Conservation (phyloP, 2,113 vertebrate genomes). For the Amia ocellicauda region DNA sequence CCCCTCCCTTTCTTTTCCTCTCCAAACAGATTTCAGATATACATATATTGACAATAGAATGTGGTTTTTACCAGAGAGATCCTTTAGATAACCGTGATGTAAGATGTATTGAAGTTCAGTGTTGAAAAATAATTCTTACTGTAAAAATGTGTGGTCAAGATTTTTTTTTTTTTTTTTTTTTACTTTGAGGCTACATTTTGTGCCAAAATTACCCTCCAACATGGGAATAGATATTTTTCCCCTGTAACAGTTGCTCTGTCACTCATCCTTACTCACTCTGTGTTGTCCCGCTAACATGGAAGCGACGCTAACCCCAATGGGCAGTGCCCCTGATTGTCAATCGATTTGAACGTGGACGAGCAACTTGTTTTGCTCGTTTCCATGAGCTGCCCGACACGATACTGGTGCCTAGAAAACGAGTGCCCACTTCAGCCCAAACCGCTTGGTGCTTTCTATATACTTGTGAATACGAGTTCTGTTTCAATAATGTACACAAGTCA, state of each 20-base stretch:
- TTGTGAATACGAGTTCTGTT: constrained; percentile 7
- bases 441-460: background rate
- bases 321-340: too few relatives aligned
- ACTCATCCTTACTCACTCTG: background rate
- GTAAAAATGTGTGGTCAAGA: constrained; percentile 38
- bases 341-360: constrained; percentile 37
- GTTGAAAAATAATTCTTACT: constrained; percentile 26
- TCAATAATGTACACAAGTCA: background rate
- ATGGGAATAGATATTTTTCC: constrained; percentile 45
- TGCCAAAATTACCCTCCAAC: constrained; percentile 52
- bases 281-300: too few relatives aligned
- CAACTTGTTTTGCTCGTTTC: too few relatives aligned
- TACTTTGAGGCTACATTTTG: constrained; percentile 40
- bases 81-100: constrained; percentile 34
- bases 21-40: background rate
- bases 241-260: background rate
- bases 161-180: constrained; percentile 37
- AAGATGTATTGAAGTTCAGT: constrained; percentile 43
- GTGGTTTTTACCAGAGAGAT: constrained; percentile 38
- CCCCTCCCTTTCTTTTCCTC: constrained; percentile 22
- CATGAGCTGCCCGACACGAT: background rate
- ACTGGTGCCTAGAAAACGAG: background rate
- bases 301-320: too few relatives aligned
- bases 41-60: constrained; percentile 7
- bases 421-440: background rate